Evolutionary conservation across 2,797 vertebrate species (phyloP), one percentile per base, ranked within the genome.

Genomic region (Hydrolagus colliei): DNA sequence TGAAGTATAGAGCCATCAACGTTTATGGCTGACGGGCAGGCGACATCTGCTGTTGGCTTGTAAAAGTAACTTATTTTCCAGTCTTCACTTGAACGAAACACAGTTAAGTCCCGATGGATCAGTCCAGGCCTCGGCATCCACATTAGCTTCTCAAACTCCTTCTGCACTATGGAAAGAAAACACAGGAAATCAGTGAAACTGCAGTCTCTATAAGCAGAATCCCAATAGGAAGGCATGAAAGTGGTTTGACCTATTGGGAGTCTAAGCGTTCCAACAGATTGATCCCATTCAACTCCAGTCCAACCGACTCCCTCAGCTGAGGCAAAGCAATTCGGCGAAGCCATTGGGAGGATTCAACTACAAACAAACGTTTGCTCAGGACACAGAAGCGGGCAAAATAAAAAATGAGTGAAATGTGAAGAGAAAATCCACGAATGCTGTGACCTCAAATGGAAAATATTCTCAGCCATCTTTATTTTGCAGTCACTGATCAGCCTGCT

Each of bases 1-100:
- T 10, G 27, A 84, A 84, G 79, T 32, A 84, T 14, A 84, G 71
- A 63, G 79, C 79, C 79, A 84, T 84, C 65, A 84, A 84, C 32
- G 10, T 71, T 84, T 84, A 52, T 16, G 27, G 71, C 35, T 68
- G 79, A 71, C 52, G 32, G 71, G 65, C 79, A 84, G 62, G 65
- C n/a, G 65, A 67, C 79, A 71, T 52, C 79, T 71, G 65, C 79
- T 65, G 22, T 63, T 77, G 75, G 75, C 75, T 71, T 16, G 20
- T 71, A 84, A 35, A 63, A 71, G 41, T 61, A 71, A 32, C 22
- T 63, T 67, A 62, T 67, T 32, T 27, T 80, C 13, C 32, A 9
- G 18, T 71, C 65, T 77, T 61, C 20, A 77, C 75, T 71, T 84
- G 63, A 71, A 84, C n/a, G 27, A 84, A 84, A 84, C 41, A 78